phyloP scores from a whole-genome alignment of 1,140 invertebrate genomes.

The Drosophila teissieri region DNA sequence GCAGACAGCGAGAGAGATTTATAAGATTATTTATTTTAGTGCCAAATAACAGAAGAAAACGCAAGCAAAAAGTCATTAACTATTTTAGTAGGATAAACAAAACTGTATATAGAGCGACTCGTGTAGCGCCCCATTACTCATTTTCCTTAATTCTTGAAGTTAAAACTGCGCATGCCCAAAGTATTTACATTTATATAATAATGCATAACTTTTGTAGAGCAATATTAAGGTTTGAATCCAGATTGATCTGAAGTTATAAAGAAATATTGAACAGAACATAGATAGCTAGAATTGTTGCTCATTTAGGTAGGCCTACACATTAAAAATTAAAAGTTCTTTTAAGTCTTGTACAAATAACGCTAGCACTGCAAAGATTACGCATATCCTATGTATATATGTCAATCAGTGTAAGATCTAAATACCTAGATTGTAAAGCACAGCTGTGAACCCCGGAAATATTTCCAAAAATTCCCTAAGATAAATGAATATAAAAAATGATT shows the following conservation, averaged over 20 bases:
- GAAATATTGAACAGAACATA: constrained; percentile 15
- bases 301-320: constrained; percentile 7
- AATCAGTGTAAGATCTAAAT: constrained; percentile 16
- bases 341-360: constrained; percentile 27
- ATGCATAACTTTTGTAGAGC: constrained; percentile 36
- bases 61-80: constrained; percentile 74
- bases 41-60: constrained; percentile 59
- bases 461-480: constrained; percentile 49
- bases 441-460: constrained; percentile 39
- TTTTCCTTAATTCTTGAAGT: constrained; percentile 41
- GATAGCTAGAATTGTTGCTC: constrained; percentile 11
- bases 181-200: constrained; percentile 69
- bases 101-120: constrained; percentile 37
- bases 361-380: constrained; percentile 25
- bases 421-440: constrained; percentile 25
- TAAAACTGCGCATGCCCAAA: constrained; percentile 71
- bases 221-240: constrained; percentile 38
- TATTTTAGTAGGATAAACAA: constrained; percentile 49
- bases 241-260: constrained; percentile 61
- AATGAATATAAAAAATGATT: constrained; percentile 25
- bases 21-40: constrained; percentile 82
- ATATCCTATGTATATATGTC: constrained; percentile 42
- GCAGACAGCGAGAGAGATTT: constrained; percentile 67
- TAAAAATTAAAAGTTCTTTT: neutral
- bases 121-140: constrained; percentile 18